Evolutionary conservation across 2,113 vertebrate genomes (phyloP).

Genomic region (Cricetomys ansorgei): DNA sequence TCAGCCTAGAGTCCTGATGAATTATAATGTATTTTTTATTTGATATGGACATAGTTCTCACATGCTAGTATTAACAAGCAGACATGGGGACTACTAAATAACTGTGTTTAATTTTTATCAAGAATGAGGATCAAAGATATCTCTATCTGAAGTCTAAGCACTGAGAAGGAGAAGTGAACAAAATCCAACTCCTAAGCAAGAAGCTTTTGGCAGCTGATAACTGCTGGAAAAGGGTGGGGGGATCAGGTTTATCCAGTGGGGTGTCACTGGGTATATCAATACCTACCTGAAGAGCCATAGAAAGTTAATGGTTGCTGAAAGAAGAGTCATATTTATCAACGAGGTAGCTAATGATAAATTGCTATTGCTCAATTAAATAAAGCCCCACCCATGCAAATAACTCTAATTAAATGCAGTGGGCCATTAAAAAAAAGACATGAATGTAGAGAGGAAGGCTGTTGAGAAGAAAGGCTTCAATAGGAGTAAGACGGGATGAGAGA

Average conservation of each 20-base stretch:
- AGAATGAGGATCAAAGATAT: background rate
- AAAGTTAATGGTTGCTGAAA: background rate
- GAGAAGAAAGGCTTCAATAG: background rate
- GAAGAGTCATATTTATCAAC: background rate
- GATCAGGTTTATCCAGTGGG: background rate
- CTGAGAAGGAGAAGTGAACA: background rate
- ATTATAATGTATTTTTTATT: background rate
- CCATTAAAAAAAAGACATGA: background rate
- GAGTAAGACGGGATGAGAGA: background rate
- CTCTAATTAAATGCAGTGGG: background rate
- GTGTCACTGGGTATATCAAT: background rate
- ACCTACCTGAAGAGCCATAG: background rate
- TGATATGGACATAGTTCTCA: background rate
- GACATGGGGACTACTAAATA: background rate
- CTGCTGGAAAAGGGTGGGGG: too few species aligned
- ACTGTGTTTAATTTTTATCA: background rate
- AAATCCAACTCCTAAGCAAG: background rate
- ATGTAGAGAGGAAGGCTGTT: background rate
- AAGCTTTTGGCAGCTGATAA: too few species aligned
- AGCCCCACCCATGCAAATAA: too few species aligned
- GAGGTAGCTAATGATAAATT: background rate
- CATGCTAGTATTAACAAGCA: background rate
- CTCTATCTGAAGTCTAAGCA: background rate
- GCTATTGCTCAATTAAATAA: background rate
- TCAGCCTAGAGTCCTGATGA: background rate